Conservation (phyloP, 2,888 invertebrate genomes). For the Eueremaeus valkanovi region DNA sequence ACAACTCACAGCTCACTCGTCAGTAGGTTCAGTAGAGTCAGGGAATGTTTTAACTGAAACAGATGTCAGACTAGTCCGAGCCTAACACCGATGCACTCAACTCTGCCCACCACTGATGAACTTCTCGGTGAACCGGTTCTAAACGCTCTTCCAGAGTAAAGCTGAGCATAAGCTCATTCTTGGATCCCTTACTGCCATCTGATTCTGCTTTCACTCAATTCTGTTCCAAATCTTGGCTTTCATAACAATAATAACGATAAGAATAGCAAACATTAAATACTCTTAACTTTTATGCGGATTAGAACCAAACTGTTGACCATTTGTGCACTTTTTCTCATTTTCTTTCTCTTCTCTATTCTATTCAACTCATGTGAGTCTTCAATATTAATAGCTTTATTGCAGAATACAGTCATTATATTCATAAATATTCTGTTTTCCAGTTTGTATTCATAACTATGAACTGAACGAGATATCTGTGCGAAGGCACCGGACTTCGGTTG, state of each 20-base stretch:
- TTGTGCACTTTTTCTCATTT: not conserved
- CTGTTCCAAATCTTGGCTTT: not conserved
- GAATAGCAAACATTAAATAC: not conserved
- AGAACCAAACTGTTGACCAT: not conserved
- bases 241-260: not conserved
- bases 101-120: not conserved
- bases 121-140: conserved; percentile 20
- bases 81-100: too few relatives aligned
- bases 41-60: too few relatives aligned
- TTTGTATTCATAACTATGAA: conserved; percentile 11
- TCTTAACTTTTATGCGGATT: not conserved
- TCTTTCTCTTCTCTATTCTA: not conserved
- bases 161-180: too few relatives aligned
- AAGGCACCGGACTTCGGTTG: not conserved
- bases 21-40: too few relatives aligned
- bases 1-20: too few relatives aligned
- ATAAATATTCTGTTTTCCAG: not conserved
- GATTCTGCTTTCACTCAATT: not conserved
- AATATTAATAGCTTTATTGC: not conserved
- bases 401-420: not conserved
- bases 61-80: conserved; percentile 9
- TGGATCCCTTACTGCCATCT: not conserved
- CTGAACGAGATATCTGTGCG: not conserved
- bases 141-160: not conserved
- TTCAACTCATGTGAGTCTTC: conserved; percentile 3